These are phyloP conservation scores for Anodontia alba DNA, from an alignment of 2,888 invertebrate genomes.

Conservation along the genomic window DNA sequence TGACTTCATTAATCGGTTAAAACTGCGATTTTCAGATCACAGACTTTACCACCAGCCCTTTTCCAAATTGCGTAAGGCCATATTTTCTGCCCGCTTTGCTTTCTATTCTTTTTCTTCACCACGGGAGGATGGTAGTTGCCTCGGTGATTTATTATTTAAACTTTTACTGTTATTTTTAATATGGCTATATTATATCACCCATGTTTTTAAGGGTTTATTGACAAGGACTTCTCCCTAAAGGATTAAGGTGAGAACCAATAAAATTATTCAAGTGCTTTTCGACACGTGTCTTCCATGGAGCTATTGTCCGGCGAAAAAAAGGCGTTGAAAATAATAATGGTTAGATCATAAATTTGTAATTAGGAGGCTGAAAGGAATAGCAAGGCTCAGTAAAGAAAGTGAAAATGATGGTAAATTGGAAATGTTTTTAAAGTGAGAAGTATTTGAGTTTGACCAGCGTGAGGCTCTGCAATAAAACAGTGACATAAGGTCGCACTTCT, in stretches of 20 bases:
- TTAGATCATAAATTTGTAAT: constrained; percentile 20
- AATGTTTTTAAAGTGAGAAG: too few relatives aligned
- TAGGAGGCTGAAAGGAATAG: neutral
- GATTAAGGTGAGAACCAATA: constrained; percentile 5
- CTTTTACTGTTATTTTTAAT: constrained; percentile 9
- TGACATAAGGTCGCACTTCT: constrained; percentile 11
- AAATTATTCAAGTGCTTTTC: neutral
- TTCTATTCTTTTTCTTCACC: neutral
- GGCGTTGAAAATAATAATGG: constrained; percentile 7
- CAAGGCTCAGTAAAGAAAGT: constrained; percentile 8
- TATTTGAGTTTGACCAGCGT: constrained; percentile 4
- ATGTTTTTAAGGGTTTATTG: constrained; percentile 10
- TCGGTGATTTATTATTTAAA: neutral
- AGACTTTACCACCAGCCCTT: too few relatives aligned
- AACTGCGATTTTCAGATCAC: too few relatives aligned
- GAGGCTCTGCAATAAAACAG: neutral
- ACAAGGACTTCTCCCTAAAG: neutral
- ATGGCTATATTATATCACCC: constrained; percentile 12
- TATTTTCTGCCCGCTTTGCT: neutral
- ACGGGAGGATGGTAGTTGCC: neutral
- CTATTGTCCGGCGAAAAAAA: constrained; percentile 3
- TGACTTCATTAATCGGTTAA: too few relatives aligned
- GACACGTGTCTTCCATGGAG: neutral
- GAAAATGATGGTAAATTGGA: constrained; percentile 9
- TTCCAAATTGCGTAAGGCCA: neutral